Base-by-base conservation (phyloP, 2,113 vertebrate species). In the Vulpes ferrilata region DNA sequence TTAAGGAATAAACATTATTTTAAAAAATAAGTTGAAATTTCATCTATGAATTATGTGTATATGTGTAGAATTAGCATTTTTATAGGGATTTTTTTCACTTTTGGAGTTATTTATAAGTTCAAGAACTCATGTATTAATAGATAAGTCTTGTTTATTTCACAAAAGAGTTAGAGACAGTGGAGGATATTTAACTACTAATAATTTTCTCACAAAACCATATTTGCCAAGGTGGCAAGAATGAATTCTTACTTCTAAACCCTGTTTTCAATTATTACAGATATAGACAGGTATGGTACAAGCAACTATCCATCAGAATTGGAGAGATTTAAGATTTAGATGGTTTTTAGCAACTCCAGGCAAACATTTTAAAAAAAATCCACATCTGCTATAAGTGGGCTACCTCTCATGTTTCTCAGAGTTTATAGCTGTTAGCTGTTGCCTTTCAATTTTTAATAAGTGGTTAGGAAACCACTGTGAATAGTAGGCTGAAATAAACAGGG, bases 401-500 rank as follows among this genome's bases (percentile, higher is more conserved):
- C 78, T 97, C 76, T 89, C 97, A 48, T 84, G 82, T 97, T 94
- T 92, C 93, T 88, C 79, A 15, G 32, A 86, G 92, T 97, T 96
- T 65, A 92, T 96, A 96, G 43, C 32, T 96, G 20, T 94, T 96
- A 96, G 43, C 32, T 96, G 20, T 94, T 96, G 60, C 55, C 16
- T 96, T 98, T 97, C 80, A 94, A 83, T 95, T 98, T 98, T 94
- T 96, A 95, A 98, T 96, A 98, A 98, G 88, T 55, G 81, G 93
- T 74, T 96, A 96, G 88, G 82, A 96, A 97, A 76, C 53, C 60
- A 71, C 78, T 69, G 22, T 92, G 48, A 65, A 90, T 51, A 92
- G 22, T 27, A 76, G 8, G 35, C 30, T 96, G 82, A 98, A 90
- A 76, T 78, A 57, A 93, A 82, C 23, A 93, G 13, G 23, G 51